phyloP scores from a whole-genome alignment of 2,888 invertebrate species.

The Philopedon plagiatum region DNA sequence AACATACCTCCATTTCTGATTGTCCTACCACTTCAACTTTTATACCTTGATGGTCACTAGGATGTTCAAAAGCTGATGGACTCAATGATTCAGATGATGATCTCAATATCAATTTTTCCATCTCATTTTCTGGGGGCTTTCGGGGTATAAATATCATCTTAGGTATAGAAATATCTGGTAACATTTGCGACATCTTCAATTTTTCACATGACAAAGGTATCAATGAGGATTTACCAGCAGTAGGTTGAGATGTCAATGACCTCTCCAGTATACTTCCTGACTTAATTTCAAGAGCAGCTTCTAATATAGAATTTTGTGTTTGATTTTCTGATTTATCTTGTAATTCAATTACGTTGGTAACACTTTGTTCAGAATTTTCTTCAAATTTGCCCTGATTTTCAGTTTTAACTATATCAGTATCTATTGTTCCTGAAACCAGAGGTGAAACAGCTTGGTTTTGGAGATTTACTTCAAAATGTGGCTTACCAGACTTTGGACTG shows the following conservation, averaged over 20 bases:
- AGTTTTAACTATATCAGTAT: constrained; percentile 58
- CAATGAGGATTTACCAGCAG: constrained; percentile 51
- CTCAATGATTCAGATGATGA: constrained; percentile 58
- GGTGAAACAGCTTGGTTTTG: constrained; percentile 38
- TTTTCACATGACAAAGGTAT: constrained; percentile 43
- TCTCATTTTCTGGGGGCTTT: constrained; percentile 60
- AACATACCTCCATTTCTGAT: constrained; percentile 53
- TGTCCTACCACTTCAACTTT: constrained; percentile 60
- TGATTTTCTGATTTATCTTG: constrained; percentile 56
- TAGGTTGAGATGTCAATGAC: constrained; percentile 63
- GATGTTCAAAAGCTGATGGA: constrained; percentile 60
- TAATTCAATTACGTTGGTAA: constrained; percentile 48
- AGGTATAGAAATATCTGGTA: constrained; percentile 56
- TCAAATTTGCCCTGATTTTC: constrained; percentile 54
- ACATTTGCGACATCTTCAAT: constrained; percentile 40
- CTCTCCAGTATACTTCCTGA: constrained; percentile 66
- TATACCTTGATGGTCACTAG: constrained; percentile 60
- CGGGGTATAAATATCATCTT: constrained; percentile 61
- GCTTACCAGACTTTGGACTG: constrained; percentile 54
- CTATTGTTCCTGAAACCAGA: constrained; percentile 53
- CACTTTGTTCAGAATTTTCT: constrained; percentile 50
- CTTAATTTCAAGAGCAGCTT: constrained; percentile 64
- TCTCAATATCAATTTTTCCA: constrained; percentile 47
- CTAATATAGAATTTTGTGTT: constrained; percentile 64
- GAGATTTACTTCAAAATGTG: constrained; percentile 24